Evolutionary conservation across 2,797 vertebrate genomes (phyloP).

Genomic region (Leptodactylus fallax): DNA sequence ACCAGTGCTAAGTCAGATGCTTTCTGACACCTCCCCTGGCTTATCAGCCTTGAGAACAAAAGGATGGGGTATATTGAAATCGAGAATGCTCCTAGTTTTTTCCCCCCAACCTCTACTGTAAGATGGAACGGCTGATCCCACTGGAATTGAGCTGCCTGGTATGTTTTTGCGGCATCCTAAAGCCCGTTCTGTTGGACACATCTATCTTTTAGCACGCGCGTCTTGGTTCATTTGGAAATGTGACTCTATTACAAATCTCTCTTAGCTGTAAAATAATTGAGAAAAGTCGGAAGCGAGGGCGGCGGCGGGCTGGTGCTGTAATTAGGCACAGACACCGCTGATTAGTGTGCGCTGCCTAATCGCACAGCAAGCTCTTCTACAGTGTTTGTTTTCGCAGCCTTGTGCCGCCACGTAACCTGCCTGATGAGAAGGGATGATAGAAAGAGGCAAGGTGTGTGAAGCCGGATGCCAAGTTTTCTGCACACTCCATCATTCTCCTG

Average conservation of each 20-base stretch:
- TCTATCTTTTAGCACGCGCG: not conserved
- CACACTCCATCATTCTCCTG: not conserved
- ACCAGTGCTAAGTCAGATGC: no score
- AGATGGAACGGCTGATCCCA: no score
- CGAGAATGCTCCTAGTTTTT: no score
- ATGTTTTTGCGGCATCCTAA: constrained; percentile 21
- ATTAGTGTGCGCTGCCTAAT: constrained; percentile 38
- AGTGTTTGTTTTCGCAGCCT: constrained; percentile 25
- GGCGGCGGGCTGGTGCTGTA: constrained; percentile 2
- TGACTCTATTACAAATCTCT: constrained; percentile 54
- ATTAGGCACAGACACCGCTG: constrained; percentile 46
- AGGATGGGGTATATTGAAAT: no score
- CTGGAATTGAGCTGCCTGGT: no score
- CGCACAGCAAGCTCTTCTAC: constrained; percentile 8
- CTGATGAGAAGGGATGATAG: not conserved
- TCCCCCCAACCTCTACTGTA: no score
- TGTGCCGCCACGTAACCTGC: not conserved
- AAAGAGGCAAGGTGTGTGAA: not conserved
- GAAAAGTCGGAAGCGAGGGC: constrained; percentile 1
- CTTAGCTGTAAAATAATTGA: constrained; percentile 56
- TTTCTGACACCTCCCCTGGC: no score
- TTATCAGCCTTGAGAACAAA: no score
- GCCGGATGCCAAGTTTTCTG: not conserved
- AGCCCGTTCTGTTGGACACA: constrained; percentile 18
- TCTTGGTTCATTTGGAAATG: constrained; percentile 47